Base-by-base conservation (phyloP, 2,113 vertebrate species). In the Entomyzon cyanotis region DNA sequence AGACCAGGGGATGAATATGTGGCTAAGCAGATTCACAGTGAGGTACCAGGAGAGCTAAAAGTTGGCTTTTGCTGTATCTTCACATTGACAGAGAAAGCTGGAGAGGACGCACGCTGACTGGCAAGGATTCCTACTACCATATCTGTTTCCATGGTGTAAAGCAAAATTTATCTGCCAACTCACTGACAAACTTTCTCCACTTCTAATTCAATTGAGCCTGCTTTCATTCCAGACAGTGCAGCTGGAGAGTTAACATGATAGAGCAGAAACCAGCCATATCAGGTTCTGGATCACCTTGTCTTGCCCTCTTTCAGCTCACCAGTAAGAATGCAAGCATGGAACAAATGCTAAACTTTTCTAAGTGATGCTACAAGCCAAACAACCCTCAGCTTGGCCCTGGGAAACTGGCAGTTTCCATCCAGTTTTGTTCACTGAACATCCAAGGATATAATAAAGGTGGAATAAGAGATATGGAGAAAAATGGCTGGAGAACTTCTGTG, bases 221-320 rank as follows among this genome's bases (percentile, higher is more conserved):
- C 25, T 87, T 44, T 91, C 18, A 44, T 76, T 95, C 74, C 84
- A 94, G 81, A 60, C 25, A 60, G 41, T 53, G 62, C 84, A 95
- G 91, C 91, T 94, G 89, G 84, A 88, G 67, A 73, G 65, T 76
- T 91, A 84, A 82, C 84, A 50, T 93, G 84, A 96, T 16, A 87
- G 84, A 64, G 31, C n/a, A 82, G 59, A 74, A 95, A 90, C 39
- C 75, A 95, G 79, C 27, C 62, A 16, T 83, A 93, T 89, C 93
- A 94, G 63, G 84, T 79, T 93, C 89, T 95, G 91, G 89, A 89
- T 91, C 91, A 95, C 89, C 91, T 94, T 89, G 77, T 55, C 83
- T 88, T 94, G 90, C 82, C 82, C 90, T 79, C 55, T 89, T 91
- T 88, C 71, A 91, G 71, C 68, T 85, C 59, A 85, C 70, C 67